Percentiles rank a stretch among this genome's conserved stretches.
Evolutionary conservation across 2,888 invertebrate genomes (phyloP).

Genomic region (Drosophila paracracens): DNA sequence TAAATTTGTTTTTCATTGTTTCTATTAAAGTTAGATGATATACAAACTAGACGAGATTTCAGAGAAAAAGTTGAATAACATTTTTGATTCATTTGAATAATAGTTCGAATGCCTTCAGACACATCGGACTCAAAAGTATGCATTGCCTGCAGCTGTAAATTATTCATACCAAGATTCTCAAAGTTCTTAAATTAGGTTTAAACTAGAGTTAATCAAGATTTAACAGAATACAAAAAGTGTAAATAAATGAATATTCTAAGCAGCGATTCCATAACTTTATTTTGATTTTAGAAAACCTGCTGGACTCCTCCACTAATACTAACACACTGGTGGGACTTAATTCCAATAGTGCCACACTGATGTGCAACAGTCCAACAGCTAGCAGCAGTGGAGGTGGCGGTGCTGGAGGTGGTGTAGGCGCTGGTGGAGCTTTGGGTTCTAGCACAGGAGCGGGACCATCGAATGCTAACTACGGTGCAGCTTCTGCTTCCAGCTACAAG

Average conservation of each 20-base stretch:
- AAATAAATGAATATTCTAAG: background rate
- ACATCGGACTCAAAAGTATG: background rate
- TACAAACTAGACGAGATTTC: background rate
- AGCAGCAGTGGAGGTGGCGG: slow-evolving; percentile 66
- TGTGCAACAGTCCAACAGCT: slow-evolving; percentile 79
- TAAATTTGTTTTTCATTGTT: background rate
- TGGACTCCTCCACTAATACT: slow-evolving; percentile 80
- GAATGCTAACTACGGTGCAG: slow-evolving; percentile 56
- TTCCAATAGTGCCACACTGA: slow-evolving; percentile 60
- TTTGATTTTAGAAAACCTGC: slow-evolving; percentile 70
- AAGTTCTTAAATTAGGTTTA: background rate
- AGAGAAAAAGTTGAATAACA: background rate
- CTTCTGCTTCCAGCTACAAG: slow-evolving; percentile 87
- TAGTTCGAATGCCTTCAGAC: background rate
- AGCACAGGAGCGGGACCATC: slow-evolving; percentile 30
- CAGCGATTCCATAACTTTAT: slow-evolving; percentile 7
- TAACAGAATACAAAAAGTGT: background rate
- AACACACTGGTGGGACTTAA: slow-evolving; percentile 62
- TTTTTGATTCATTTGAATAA: background rate
- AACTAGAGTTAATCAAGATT: background rate
- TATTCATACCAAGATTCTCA: background rate
- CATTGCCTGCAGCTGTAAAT: background rate
- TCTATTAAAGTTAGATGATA: background rate
- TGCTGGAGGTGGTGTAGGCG: slow-evolving; percentile 24
- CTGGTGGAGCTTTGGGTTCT: slow-evolving; percentile 20